phyloP scores from a whole-genome alignment of 2,888 invertebrate species.

The Schrankia costaestrigalis region DNA sequence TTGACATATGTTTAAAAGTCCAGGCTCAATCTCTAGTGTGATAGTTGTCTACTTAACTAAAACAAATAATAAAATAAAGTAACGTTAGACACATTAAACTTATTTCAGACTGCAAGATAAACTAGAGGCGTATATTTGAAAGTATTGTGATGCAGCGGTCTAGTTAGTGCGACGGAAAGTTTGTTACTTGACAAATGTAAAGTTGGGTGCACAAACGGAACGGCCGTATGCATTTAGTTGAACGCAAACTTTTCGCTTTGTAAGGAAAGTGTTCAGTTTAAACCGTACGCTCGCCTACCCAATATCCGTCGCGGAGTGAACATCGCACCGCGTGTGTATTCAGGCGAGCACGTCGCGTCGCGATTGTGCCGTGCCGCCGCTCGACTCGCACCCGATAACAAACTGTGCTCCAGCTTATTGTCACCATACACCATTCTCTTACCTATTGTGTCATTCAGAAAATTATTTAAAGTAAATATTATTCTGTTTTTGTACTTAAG shows the following conservation, averaged over 20 bases:
- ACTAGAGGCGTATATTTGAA: constrained; percentile 14
- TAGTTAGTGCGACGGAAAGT: constrained; percentile 47
- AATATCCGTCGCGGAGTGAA: constrained; percentile 61
- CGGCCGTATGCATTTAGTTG: constrained; percentile 67
- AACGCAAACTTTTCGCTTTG: constrained; percentile 69
- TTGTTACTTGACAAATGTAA: constrained; percentile 60
- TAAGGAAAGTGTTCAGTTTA: constrained; percentile 64
- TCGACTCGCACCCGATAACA: constrained; percentile 46
- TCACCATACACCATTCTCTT: constrained; percentile 34
- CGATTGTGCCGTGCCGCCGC: constrained; percentile 44
- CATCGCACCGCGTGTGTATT: constrained; percentile 51
- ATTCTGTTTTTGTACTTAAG: constrained; percentile 41
- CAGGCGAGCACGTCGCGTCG: constrained; percentile 42
- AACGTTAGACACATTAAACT: no score
- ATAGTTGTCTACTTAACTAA: no score
- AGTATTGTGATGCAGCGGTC: constrained; percentile 25
- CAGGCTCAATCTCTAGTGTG: no score
- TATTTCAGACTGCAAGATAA: no score
- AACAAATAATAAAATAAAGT: no score
- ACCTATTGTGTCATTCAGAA: constrained; percentile 32
- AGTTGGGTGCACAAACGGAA: constrained; percentile 56
- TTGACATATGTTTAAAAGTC: no score
- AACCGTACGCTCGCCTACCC: constrained; percentile 57
- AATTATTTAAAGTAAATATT: constrained; percentile 48
- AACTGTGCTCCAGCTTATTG: constrained; percentile 48